Evolutionary conservation across 2,888 invertebrate genomes (phyloP).

Genomic region (Melieria picta): DNA sequence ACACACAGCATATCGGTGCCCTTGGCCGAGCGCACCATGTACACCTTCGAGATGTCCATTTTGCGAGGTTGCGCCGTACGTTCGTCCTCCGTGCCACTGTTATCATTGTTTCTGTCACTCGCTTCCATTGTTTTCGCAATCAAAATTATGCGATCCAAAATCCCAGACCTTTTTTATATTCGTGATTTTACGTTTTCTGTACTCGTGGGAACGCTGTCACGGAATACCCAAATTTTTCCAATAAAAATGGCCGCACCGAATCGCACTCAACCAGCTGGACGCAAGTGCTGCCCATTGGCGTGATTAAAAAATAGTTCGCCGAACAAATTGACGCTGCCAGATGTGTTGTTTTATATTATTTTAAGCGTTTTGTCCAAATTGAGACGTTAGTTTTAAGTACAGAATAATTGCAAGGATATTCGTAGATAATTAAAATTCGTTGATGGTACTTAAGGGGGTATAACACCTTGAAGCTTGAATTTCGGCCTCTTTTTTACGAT

Average conservation of each 20-base stretch:
- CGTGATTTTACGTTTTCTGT: conserved; percentile 20
- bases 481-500: no score
- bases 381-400: neutral
- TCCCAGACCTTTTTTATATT: neutral
- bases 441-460: no score
- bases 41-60: conserved; percentile 52
- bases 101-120: neutral
- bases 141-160: neutral
- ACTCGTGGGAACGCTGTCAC: neutral
- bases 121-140: neutral
- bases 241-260: conserved; percentile 13
- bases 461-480: no score
- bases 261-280: neutral
- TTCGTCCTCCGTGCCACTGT: neutral
- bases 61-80: neutral
- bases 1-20: conserved; percentile 60
- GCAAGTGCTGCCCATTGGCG: no score
- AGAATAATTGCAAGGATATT: no score
- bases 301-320: neutral
- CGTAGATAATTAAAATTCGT: no score
- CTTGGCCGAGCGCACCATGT: conserved; percentile 58
- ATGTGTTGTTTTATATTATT: neutral
- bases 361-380: neutral
- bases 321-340: neutral
- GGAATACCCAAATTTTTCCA: conserved; percentile 10